Percentiles rank a stretch among this genome's conserved stretches.
Conservation (phyloP, 2,888 invertebrate species). For the Stenichneumon culpator region DNA sequence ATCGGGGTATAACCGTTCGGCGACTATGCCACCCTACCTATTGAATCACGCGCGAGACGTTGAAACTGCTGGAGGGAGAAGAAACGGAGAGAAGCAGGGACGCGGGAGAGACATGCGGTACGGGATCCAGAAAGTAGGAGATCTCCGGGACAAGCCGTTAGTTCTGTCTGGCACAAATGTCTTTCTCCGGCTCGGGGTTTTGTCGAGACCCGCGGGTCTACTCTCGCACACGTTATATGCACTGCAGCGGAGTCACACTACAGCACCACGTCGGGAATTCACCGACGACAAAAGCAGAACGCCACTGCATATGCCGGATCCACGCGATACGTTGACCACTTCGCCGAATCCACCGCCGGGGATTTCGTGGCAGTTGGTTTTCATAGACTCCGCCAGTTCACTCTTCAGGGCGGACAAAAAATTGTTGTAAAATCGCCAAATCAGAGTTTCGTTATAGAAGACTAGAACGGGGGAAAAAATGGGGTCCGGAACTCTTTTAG, state of each 20-base stretch:
- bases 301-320: background rate
- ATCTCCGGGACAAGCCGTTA: conserved; percentile 30
- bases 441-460: background rate
- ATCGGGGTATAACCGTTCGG: too few species aligned
- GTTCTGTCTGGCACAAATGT: conserved; percentile 34
- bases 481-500: too few species aligned
- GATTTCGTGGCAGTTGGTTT: background rate
- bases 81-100: conserved; percentile 11
- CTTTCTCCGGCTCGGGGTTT: conserved; percentile 15
- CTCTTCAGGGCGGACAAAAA: background rate
- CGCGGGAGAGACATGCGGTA: conserved; percentile 1
- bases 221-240: conserved; percentile 11
- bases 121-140: conserved; percentile 22
- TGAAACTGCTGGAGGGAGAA: background rate
- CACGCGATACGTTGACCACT: conserved; percentile 11
- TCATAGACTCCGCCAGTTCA: background rate
- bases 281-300: conserved; percentile 66
- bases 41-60: conserved; percentile 14
- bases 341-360: background rate
- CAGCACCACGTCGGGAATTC: conserved; percentile 65
- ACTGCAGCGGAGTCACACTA: background rate
- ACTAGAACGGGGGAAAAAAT: background rate
- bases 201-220: conserved; percentile 15
- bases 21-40: too few species aligned
- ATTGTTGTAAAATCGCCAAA: background rate